Evolutionary conservation across 2,888 invertebrate genomes (phyloP), one percentile per base, ranked within the genome.

Genomic region (Polietes domitor): DNA sequence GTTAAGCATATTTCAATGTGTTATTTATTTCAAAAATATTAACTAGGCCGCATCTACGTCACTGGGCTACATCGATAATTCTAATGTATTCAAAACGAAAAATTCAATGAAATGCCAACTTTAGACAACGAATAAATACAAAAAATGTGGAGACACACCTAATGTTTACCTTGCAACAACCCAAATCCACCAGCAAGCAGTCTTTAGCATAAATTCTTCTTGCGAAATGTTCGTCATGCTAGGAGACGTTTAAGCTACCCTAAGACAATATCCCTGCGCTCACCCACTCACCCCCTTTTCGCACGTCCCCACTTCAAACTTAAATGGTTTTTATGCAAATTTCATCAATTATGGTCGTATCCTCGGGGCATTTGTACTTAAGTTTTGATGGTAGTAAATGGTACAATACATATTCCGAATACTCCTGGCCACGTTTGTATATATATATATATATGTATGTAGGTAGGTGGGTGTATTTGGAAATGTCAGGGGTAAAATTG

Each of bases 351-450:
- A 72, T 68, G 24, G 55, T 65, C 28, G 12, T 58, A 68, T 55
- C 65, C 55, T 76, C 63, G 50, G 53, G 70, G 19, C 70, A 70
- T 47, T 74, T 80, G 70, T 75, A 70, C 58, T 70, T 79, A 68
- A 74, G 43, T 80, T 80, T 41, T 12, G 1, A 58, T 3, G 58
- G 24, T 26, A n/a, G 50, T 17, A 12, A 15, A 26, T 58, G 21
- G 21, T 15, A 7, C 9, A 24, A 19, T 19, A 50, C 19, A 71
- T 28, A 50, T 37, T 37, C 12, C 21, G 15, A 58, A 47, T 3
- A 55, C 10, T 58, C 1, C 21, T 24, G 6, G n/a, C n/a, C n/a
- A n/a, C n/a, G n/a, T n/a, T n/a, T n/a, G n/a, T n/a, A n/a, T n/a
- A n/a, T n/a, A n/a, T n/a, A n/a, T n/a, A n/a, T n/a, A n/a, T n/a